These are phyloP conservation scores for Eupithecia vulgata DNA, from an alignment of 2,888 invertebrate species.

Conservation along the genomic window DNA sequence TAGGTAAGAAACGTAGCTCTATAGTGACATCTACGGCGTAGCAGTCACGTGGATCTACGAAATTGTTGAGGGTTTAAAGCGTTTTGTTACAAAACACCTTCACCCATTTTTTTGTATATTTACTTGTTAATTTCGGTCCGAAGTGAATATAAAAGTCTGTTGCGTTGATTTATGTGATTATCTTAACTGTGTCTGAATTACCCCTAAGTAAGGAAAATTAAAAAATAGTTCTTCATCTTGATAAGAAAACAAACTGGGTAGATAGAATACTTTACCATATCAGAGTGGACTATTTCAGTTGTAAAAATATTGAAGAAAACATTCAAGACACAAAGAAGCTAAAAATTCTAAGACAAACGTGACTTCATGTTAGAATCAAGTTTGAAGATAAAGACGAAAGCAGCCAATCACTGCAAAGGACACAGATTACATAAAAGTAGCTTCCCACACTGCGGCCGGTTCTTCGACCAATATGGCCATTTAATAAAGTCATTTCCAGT, in stretches of 20 bases:
- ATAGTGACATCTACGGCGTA: conserved; percentile 29
- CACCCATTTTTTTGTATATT: background rate
- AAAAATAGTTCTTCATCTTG: background rate
- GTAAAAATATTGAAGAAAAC: background rate
- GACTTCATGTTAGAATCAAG: conserved; percentile 17
- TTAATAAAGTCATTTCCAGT: conserved; percentile 71
- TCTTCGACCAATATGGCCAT: conserved; percentile 36
- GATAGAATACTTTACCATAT: background rate
- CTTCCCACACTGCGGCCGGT: conserved; percentile 13
- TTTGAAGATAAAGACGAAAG: conserved; percentile 16
- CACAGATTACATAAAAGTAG: conserved; percentile 32
- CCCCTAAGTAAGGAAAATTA: background rate
- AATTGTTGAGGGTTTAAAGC: background rate
- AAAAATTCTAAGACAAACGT: conserved; percentile 2
- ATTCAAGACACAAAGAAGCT: background rate
- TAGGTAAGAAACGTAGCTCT: conserved; percentile 10
- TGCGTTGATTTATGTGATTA: background rate
- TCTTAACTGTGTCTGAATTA: background rate
- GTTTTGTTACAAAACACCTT: too few species aligned
- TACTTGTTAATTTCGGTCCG: background rate
- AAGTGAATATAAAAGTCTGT: background rate
- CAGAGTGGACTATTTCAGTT: background rate
- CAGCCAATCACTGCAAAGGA: conserved; percentile 31
- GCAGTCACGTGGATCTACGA: conserved; percentile 19
- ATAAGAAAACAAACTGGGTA: background rate